Evolutionary conservation across 2,113 vertebrate genomes (phyloP).

Genomic region (Pelecanus crispus): DNA sequence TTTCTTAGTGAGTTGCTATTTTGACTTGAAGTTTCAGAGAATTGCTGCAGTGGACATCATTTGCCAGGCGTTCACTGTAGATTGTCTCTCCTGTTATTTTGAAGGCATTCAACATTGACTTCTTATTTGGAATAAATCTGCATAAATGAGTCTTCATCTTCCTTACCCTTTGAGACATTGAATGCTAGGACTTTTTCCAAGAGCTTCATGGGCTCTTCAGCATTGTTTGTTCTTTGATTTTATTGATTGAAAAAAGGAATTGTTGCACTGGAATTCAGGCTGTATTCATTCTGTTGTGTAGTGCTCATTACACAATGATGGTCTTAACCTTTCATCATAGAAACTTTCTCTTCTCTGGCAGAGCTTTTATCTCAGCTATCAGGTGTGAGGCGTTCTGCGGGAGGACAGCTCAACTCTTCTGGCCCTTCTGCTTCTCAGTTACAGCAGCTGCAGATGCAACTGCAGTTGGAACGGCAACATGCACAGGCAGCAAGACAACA

Average conservation of each 20-base stretch:
- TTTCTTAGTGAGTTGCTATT: background rate
- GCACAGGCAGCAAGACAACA: constrained; percentile 96
- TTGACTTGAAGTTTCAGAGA: background rate
- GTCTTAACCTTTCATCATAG: background rate
- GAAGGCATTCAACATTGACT: background rate
- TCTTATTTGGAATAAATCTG: background rate
- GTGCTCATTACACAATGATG: too few relatives aligned
- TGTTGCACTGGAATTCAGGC: background rate
- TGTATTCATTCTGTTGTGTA: background rate
- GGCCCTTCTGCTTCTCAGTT: constrained; percentile 96
- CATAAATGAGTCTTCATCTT: background rate
- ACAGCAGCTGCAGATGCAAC: constrained; percentile 98
- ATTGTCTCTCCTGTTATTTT: background rate
- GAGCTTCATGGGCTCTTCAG: background rate
- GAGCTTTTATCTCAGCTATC: constrained; percentile 98
- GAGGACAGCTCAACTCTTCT: constrained; percentile 95
- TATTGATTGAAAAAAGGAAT: background rate
- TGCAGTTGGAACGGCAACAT: constrained; percentile 95
- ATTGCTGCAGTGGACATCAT: background rate
- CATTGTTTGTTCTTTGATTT: background rate
- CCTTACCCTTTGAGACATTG: background rate
- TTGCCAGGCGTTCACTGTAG: background rate
- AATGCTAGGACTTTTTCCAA: background rate
- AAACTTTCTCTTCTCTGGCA: constrained; percentile 67
- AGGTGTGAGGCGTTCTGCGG: constrained; percentile 93